Base-by-base conservation (phyloP, 2,888 invertebrate genomes). In the Rhorus exstirpatorius region DNA sequence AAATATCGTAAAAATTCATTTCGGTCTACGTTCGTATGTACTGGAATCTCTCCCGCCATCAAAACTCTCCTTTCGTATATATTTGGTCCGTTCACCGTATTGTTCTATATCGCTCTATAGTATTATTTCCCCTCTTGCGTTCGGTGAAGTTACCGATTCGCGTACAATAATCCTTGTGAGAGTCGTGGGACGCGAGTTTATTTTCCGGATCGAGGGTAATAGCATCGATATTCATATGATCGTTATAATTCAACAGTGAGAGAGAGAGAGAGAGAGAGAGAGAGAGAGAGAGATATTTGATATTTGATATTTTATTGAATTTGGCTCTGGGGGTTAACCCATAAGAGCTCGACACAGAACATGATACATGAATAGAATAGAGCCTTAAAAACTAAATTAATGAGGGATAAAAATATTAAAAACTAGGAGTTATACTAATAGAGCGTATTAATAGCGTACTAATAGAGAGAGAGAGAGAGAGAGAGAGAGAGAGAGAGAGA, bases 1-100 rank as follows among this genome's bases (percentile, higher is more conserved):
- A 85, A 85, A 82, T 81, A 83, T 85, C 85, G 85, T 85, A 83
- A 85, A 84, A 80, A 83, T 85, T 81, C 84, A 81, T 84, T 83
- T 67, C 85, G 85, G 81, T 77, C 86, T 75, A 74, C 76, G 82
- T 84, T 80, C 72, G 74, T 85, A 82, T 79, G 35, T 63, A 26
- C 68, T 55, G 81, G 78, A 74, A 76, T 81, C 53, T 72, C 31
- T 4, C 6, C 79, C 78, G 72, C 83, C 79, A 79, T 83, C 72
- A 79, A 85, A 84, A 60, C 82, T 49, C 81, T 53, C 49, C 81
- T 76, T 55, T 46, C 41, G 49, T 51, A 67, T 81, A 65, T 74
- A 70, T 75, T 84, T 80, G 82, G 41, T 53, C 65, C 51, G 31
- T 49, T 53, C 74, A 38, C 44, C 44, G 26, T 44, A 60, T 21